phyloP scores from a whole-genome alignment of 2,113 vertebrate genomes.

The Okapia johnstoni region DNA sequence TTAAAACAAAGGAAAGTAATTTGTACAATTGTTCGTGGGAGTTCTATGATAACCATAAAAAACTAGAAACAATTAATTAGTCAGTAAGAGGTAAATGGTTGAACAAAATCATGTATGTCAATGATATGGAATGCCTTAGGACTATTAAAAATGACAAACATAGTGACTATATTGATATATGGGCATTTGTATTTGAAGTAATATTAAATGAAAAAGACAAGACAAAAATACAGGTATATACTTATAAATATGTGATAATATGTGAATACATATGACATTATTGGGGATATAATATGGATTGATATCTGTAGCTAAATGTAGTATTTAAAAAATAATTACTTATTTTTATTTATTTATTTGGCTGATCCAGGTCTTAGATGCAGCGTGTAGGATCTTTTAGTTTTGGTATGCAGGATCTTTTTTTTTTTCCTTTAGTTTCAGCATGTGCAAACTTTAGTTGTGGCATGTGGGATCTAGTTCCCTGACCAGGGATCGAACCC shows the following conservation, averaged over 20 bases:
- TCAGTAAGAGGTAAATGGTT: neutral
- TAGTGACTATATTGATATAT: neutral
- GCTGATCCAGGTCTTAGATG: neutral
- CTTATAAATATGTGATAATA: neutral
- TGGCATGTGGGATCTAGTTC: neutral
- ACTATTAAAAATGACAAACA: slow-evolving; percentile 5
- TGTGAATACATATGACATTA: neutral
- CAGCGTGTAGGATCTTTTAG: neutral
- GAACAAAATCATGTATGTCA: neutral
- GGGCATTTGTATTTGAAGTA: neutral
- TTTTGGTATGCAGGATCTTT: neutral
- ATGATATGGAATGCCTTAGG: neutral
- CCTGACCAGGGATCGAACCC: neutral
- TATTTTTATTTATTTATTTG: neutral
- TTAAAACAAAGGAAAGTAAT: slow-evolving; percentile 17
- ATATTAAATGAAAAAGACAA: slow-evolving; percentile 12
- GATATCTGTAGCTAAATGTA: neutral
- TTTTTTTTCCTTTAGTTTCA: neutral
- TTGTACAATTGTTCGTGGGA: neutral
- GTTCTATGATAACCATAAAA: neutral
- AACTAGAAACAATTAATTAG: neutral
- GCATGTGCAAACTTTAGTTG: neutral
- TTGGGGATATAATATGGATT: neutral
- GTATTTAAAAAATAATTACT: neutral
- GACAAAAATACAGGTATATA: neutral